phyloP scores from a whole-genome alignment of 2,797 vertebrate genomes.

The Gadopsis bispinosus region DNA sequence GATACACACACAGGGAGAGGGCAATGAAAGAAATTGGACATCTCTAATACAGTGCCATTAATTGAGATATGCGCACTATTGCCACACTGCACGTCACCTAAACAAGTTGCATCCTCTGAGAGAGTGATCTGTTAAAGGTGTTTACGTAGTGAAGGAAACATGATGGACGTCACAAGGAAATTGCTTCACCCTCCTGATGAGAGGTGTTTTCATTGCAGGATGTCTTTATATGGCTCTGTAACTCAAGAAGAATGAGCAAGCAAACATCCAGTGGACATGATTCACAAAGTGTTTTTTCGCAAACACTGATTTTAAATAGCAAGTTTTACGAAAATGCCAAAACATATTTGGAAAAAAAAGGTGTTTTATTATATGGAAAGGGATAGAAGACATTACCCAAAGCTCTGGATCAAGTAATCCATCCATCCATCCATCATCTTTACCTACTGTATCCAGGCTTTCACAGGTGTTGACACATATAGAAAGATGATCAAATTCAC shows the following conservation, averaged over 20 bases:
- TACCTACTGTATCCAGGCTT: not conserved
- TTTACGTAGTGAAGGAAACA: slow-evolving; percentile 20
- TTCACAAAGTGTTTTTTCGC: not conserved
- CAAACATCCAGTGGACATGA: not conserved
- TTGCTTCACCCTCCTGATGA: slow-evolving; percentile 20
- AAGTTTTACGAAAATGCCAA: not conserved
- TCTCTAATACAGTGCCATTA: slow-evolving; percentile 42
- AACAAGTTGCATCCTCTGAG: slow-evolving; percentile 11
- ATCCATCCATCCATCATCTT: not conserved
- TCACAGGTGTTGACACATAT: too few relatives aligned
- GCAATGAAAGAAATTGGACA: slow-evolving; percentile 50
- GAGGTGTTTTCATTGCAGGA: slow-evolving; percentile 38
- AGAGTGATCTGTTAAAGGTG: slow-evolving; percentile 8
- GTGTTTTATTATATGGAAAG: not conserved
- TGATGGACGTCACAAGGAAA: slow-evolving; percentile 12
- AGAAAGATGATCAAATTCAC: too few relatives aligned
- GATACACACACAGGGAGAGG: slow-evolving; percentile 25
- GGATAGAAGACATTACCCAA: not conserved
- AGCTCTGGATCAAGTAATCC: not conserved
- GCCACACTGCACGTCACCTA: slow-evolving; percentile 1
- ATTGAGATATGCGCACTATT: slow-evolving; percentile 1
- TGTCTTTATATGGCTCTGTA: slow-evolving; percentile 17
- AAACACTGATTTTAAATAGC: not conserved
- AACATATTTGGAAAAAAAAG: not conserved
- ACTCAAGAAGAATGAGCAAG: not conserved